Evolutionary conservation across 2,797 vertebrate genomes (phyloP).

Genomic region (Oceanodroma leucorhoa): DNA sequence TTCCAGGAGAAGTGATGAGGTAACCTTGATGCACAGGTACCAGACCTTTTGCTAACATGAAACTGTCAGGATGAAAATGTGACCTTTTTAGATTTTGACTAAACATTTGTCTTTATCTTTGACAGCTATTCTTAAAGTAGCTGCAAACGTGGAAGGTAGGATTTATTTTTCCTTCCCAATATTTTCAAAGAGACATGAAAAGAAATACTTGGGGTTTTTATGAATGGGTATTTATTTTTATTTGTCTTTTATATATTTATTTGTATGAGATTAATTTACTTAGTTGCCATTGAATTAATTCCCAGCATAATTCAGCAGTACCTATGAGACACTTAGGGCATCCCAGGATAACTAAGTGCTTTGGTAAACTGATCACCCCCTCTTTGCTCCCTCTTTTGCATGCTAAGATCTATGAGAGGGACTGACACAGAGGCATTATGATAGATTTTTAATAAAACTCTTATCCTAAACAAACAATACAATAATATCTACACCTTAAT

Average conservation of each 20-base stretch:
- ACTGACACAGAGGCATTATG: background rate
- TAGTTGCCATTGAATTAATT: background rate
- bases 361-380: background rate
- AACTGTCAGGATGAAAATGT: background rate
- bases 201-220: fast-evolving
- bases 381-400: background rate
- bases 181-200: background rate
- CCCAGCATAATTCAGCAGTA: background rate
- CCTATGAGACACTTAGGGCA: background rate
- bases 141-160: background rate
- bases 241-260: background rate
- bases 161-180: background rate
- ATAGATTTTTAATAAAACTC: background rate
- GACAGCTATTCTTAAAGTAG: background rate
- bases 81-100: background rate
- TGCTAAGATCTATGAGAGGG: background rate
- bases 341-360: background rate
- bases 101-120: background rate
- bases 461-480: background rate
- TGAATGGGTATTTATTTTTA: background rate
- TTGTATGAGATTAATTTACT: background rate
- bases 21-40: background rate
- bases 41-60: background rate
- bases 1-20: background rate
- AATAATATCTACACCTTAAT: background rate